These are phyloP conservation scores for Apamea sordens DNA, from an alignment of 2,888 invertebrate genomes.

Conservation along the genomic window DNA sequence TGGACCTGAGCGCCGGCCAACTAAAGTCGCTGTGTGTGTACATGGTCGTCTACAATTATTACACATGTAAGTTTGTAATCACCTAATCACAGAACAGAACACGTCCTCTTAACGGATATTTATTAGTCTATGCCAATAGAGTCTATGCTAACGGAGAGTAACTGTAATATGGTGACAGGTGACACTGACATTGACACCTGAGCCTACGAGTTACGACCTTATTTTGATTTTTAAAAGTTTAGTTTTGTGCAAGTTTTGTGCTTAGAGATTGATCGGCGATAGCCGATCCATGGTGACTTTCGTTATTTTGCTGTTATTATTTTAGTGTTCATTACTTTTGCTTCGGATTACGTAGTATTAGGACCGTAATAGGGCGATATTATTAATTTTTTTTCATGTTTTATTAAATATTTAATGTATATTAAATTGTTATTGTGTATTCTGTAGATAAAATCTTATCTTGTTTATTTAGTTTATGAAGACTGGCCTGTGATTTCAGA, in stretches of 20 bases:
- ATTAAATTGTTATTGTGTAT: background rate
- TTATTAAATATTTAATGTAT: background rate
- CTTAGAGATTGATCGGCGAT: background rate
- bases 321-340: background rate
- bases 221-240: background rate
- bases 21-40: too few relatives aligned
- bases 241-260: too few relatives aligned
- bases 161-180: too few relatives aligned
- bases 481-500: background rate
- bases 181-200: too few relatives aligned
- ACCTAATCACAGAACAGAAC: too few relatives aligned
- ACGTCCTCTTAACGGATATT: too few relatives aligned
- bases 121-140: too few relatives aligned
- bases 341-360: background rate
- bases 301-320: background rate
- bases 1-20: too few relatives aligned
- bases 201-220: background rate
- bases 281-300: background rate
- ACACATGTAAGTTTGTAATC: too few relatives aligned
- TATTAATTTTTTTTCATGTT: background rate
- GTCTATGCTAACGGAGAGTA: too few relatives aligned
- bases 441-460: constrained; percentile 1
- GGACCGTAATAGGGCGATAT: background rate
- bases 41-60: too few relatives aligned
- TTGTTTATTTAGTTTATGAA: constrained; percentile 15